Percentiles rank a stretch among this genome's conserved stretches.
These are phyloP conservation scores for Myopa testacea DNA, from an alignment of 2,888 invertebrate species.

Conservation along the genomic window DNA sequence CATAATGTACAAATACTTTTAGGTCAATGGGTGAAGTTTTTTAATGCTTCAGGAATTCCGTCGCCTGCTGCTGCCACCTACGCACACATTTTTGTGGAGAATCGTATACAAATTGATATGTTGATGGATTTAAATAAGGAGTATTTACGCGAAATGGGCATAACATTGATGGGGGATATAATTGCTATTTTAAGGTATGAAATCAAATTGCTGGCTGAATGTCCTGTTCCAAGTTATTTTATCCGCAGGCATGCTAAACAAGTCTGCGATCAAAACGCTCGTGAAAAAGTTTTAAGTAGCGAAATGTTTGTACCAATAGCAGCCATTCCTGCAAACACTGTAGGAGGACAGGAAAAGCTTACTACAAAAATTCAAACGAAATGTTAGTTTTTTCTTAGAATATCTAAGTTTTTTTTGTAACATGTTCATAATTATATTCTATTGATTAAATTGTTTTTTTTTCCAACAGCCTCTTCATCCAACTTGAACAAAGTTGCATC, in stretches of 20 bases:
- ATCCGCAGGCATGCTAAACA: slow-evolving; percentile 72
- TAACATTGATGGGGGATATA: slow-evolving; percentile 78
- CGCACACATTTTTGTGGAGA: slow-evolving; percentile 87
- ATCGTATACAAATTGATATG: slow-evolving; percentile 89
- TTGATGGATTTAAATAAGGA: slow-evolving; percentile 87
- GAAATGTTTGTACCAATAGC: slow-evolving; percentile 70
- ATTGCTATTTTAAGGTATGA: slow-evolving; percentile 78
- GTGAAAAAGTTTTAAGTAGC: slow-evolving; percentile 71
- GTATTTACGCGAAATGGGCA: slow-evolving; percentile 89
- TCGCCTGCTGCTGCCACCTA: slow-evolving; percentile 81
- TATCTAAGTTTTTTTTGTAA: not conserved
- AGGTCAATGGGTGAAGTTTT: slow-evolving; percentile 84
- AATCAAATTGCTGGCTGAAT: not conserved
- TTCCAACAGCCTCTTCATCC: slow-evolving; percentile 13
- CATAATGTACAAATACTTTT: not conserved
- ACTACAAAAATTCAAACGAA: slow-evolving; percentile 50
- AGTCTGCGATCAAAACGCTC: slow-evolving; percentile 72
- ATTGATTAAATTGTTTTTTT: not conserved
- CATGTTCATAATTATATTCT: not conserved
- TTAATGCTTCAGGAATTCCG: slow-evolving; percentile 86
- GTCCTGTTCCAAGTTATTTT: not conserved
- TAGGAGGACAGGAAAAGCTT: slow-evolving; percentile 44
- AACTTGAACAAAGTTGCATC: slow-evolving; percentile 36
- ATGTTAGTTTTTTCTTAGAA: slow-evolving; percentile 40
- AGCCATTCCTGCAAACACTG: slow-evolving; percentile 67